Evolutionary conservation across 2,113 vertebrate genomes (phyloP).

Genomic region (Tautogolabrus adspersus): DNA sequence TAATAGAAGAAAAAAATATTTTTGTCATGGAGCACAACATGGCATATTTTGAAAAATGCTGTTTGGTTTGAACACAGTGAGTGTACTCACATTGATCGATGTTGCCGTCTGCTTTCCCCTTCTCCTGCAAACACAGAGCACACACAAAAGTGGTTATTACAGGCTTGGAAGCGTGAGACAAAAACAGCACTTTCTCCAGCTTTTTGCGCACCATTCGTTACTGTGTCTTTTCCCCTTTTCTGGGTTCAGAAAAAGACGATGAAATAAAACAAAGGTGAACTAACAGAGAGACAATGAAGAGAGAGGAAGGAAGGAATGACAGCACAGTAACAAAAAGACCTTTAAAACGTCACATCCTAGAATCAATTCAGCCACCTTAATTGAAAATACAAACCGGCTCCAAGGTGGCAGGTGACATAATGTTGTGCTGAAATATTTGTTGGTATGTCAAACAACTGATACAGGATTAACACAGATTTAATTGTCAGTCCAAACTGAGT

Average conservation of each 20-base stretch:
- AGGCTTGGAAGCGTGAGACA: slow-evolving; percentile 56
- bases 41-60: slow-evolving; percentile 69
- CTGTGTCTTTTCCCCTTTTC: slow-evolving; percentile 19
- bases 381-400: slow-evolving; percentile 36
- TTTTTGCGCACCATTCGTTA: slow-evolving; percentile 49
- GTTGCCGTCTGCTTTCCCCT: slow-evolving; percentile 67
- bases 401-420: slow-evolving; percentile 18
- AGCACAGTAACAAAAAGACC: slow-evolving; percentile 5
- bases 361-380: slow-evolving; percentile 41
- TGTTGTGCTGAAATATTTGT: slow-evolving; percentile 21
- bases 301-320: slow-evolving; percentile 13
- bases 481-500: neutral
- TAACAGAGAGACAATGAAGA: slow-evolving; percentile 6
- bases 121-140: slow-evolving; percentile 77
- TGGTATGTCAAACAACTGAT: slow-evolving; percentile 5
- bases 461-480: slow-evolving; percentile 12
- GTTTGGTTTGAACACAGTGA: slow-evolving; percentile 73
- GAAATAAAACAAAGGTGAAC: slow-evolving; percentile 37
- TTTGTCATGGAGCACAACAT: slow-evolving; percentile 52
- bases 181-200: slow-evolving; percentile 54
- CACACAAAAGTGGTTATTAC: slow-evolving; percentile 74
- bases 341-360: neutral
- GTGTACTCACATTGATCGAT: slow-evolving; percentile 81
- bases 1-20: slow-evolving; percentile 29
- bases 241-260: slow-evolving; percentile 15